Evolutionary conservation across 2,888 invertebrate genomes (phyloP), one percentile per base, ranked within the genome.

Genomic region (Dastarcus helophoroides): DNA sequence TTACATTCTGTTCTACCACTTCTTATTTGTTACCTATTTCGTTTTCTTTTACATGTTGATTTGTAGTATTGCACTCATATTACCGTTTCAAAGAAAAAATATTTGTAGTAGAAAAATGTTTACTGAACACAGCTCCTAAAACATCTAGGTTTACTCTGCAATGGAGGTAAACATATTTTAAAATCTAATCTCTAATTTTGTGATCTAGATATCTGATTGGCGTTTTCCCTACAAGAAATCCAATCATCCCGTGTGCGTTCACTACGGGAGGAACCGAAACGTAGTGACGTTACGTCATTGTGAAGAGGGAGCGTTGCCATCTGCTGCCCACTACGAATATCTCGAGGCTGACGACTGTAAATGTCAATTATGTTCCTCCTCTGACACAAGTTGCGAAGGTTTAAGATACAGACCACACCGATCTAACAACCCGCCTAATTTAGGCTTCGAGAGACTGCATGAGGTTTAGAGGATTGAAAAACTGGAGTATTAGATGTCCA

Each of bases 141-240:
- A n/a, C n/a, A n/a, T n/a, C n/a, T n/a, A n/a, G n/a, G n/a, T n/a
- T n/a, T n/a, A n/a, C n/a, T n/a, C n/a, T n/a, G n/a, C n/a, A n/a
- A n/a, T n/a, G n/a, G n/a, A n/a, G n/a, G n/a, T n/a, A n/a, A n/a
- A n/a, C n/a, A n/a, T n/a, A n/a, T n/a, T n/a, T n/a, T n/a, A n/a
- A n/a, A n/a, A n/a, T n/a, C n/a, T n/a, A n/a, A n/a, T n/a, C n/a
- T n/a, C n/a, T n/a, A n/a, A n/a, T n/a, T n/a, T 14, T 19, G 37
- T 29, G 30, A 54, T 57, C 2, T 55, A 84, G 83, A 77, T 80
- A 42, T 77, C 85, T 0, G 86, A 89, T 61, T 89, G 84, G 79
- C 75, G 82, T 54, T 86, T 89, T 53, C 89, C 89, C 0, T 89
- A 77, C 62, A 89, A 88, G 56, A 74, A 79, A 38, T 83, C 84